phyloP scores from a whole-genome alignment of 2,888 invertebrate genomes.

The Nowickia ferox region DNA sequence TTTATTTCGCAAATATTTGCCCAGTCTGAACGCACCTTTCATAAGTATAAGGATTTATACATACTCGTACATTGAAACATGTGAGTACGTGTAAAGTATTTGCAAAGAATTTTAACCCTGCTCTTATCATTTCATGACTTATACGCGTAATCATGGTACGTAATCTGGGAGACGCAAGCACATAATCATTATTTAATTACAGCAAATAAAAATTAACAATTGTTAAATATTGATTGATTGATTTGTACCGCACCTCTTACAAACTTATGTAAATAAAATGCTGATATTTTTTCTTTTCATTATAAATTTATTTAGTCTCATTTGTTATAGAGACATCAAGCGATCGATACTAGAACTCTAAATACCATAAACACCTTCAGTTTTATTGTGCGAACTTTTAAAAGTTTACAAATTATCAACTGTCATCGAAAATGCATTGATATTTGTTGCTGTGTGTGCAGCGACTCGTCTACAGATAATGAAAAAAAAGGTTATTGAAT shows the following conservation, averaged over 20 bases:
- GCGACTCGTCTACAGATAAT: constrained; percentile 5
- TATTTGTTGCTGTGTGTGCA: constrained; percentile 8
- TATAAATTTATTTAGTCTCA: constrained; percentile 41
- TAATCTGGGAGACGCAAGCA: constrained; percentile 32
- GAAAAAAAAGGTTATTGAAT: constrained; percentile 14
- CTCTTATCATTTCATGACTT: constrained; percentile 58
- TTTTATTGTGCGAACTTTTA: constrained; percentile 25
- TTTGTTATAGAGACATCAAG: neutral
- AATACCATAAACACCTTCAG: constrained; percentile 31
- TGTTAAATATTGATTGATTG: constrained; percentile 60
- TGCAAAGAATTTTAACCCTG: constrained; percentile 37
- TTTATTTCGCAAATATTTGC: constrained; percentile 7
- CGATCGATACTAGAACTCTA: neutral
- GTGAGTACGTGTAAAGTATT: neutral
- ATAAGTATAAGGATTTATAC: neutral
- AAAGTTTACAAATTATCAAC: constrained; percentile 58
- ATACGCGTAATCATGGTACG: constrained; percentile 49
- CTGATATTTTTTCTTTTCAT: neutral
- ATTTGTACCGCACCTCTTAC: constrained; percentile 64
- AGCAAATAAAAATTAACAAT: constrained; percentile 66
- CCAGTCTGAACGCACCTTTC: neutral
- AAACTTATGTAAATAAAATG: neutral
- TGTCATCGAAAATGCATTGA: constrained; percentile 63
- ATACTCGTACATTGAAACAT: neutral
- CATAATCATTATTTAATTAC: constrained; percentile 69